Evolutionary conservation across 2,113 vertebrate species (phyloP).

Genomic region (Garra rufa): DNA sequence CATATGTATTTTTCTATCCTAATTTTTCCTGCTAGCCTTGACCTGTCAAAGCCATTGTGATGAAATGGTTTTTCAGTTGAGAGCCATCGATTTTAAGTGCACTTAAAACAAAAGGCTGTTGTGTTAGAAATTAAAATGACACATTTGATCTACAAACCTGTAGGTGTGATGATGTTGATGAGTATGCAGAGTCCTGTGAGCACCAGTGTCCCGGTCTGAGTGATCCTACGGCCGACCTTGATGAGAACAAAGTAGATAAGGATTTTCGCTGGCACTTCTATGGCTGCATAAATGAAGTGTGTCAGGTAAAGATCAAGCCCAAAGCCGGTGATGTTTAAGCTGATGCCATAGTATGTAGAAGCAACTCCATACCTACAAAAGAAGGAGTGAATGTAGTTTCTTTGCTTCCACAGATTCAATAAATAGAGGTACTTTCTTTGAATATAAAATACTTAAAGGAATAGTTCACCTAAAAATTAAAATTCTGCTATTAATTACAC

Average conservation of each 20-base stretch:
- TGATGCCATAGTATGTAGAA: constrained; percentile 79
- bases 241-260: constrained; percentile 68
- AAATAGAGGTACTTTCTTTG: neutral
- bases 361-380: constrained; percentile 76
- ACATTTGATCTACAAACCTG: constrained; percentile 62
- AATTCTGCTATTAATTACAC: no score
- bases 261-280: constrained; percentile 75
- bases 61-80: neutral
- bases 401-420: neutral
- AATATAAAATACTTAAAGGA: neutral
- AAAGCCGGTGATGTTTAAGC: constrained; percentile 75
- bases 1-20: neutral
- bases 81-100: neutral
- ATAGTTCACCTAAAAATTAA: no score
- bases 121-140: neutral
- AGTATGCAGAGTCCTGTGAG: constrained; percentile 75
- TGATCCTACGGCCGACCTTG: constrained; percentile 65
- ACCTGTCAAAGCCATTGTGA: neutral
- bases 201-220: constrained; percentile 61
- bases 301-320: constrained; percentile 73
- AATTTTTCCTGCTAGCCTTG: neutral
- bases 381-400: neutral
- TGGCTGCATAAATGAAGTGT: constrained; percentile 71
- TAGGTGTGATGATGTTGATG: constrained; percentile 74
- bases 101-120: neutral